Base-by-base conservation (phyloP, 2,888 invertebrate genomes). In the Nesidiocoris tenuis region DNA sequence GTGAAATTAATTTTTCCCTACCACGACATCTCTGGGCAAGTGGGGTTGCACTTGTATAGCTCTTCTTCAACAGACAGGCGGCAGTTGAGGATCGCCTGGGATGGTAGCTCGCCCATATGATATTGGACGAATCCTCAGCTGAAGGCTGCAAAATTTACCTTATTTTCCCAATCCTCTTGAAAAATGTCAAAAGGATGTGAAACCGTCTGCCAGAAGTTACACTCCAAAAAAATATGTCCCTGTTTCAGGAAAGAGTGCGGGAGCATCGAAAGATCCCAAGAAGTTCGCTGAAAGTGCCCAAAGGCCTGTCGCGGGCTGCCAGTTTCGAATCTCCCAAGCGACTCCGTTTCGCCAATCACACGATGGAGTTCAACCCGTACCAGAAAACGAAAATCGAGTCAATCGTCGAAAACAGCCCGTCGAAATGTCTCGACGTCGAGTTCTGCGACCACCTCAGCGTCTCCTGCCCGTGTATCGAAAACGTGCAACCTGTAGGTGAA, bases 241-340 rank as follows among this genome's bases (percentile, higher is more conserved):
- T 59, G 2, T 63, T 18, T 63, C 71, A 71, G 71, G 74, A 70
- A 68, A 9, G 77, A 74, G 61, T 64, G 56, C 75, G 75, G 7
- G 75, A 75, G 23, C 59, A 23, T 21, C 24, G 75, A 17, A 67
- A 24, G 76, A 61, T 61, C 18, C 89, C 88, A 0, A 85, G 90
- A 22, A 90, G 90, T 78, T 92, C 92, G 0, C 83, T 93, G 57
- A 93, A 92, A 82, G 76, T 78, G 61, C 78, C 78, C 17, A 78
- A 82, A 12, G 82, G 82, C 1, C 82, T 85, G 39, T 83, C 80
- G 81, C 86, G 93, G 76, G 93, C 92, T 80, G 90, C 91, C 80
- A 93, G 93, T 83, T 87, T 92, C 81, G 93, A 94, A 83, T 93
- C 93, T 78, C 93, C 93, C 67, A 94, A 94, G 83, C 90, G 91